Evolutionary conservation across 1,140 invertebrate genomes (phyloP), one percentile per base, ranked within the genome.

Genomic region (Lycorma delicatula): DNA sequence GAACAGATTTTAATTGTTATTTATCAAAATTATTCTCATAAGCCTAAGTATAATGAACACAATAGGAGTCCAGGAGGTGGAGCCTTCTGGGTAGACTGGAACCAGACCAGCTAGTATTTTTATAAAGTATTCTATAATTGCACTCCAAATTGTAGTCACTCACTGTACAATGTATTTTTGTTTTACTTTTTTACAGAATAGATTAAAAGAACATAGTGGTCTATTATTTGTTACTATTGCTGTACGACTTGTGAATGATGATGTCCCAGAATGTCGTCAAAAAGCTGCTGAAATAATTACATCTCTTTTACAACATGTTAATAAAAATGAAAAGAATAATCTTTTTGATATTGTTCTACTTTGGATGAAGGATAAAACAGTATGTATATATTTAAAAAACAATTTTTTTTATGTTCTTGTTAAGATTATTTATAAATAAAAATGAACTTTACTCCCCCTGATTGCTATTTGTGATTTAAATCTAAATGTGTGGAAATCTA

Each of bases 151-250:
- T n/a, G n/a, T n/a, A n/a, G n/a, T n/a, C n/a, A n/a, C n/a, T n/a
- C n/a, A n/a, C n/a, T n/a, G n/a, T n/a, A n/a, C n/a, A n/a, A n/a
- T n/a, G n/a, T n/a, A n/a, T n/a, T n/a, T n/a, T 54, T 67, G 61
- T 66, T 63, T 67, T 61, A 26, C 7, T 47, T 18, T 58, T 26
- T 70, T 75, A 5, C 66, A 87, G 83, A 72, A 76, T 41, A 69
- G 83, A 22, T 67, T 93, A 0, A 70, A 72, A 1, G 74, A 80
- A 48, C 76, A 86, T 55, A 75, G 81, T 9, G 80, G 80, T 4
- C 74, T 87, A 1, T 77, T 93, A 44, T 87, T 92, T 63, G 65
- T 93, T 0, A 81, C 85, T 0, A 69, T 94, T 23, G 80, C 87
- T 16, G 79, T 81, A 0, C 71, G 81, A 55, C 72, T 91, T 61